These are phyloP conservation scores for Danaus plexippus DNA, from an alignment of 1,140 invertebrate genomes.

Conservation along the genomic window DNA sequence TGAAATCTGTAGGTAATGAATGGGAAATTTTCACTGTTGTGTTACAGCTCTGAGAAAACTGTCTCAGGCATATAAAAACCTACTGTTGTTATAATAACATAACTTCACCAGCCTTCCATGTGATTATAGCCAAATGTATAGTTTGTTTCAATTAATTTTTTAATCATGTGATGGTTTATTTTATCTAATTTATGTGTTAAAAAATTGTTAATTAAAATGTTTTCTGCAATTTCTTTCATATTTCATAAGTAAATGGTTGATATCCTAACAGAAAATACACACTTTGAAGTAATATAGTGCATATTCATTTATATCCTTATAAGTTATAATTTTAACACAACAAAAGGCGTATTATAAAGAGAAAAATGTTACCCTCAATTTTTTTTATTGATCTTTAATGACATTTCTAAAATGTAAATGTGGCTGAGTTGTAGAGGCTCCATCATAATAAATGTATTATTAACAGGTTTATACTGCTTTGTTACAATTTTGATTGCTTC, in stretches of 20 bases:
- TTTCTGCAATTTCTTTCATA: constrained; percentile 55
- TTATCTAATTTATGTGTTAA: constrained; percentile 65
- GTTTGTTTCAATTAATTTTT: constrained; percentile 58
- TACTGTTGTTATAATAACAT: constrained; percentile 49
- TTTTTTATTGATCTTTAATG: constrained; percentile 22
- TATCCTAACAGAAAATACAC: constrained; percentile 60
- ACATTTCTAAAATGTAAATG: constrained; percentile 76
- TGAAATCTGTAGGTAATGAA: constrained; percentile 76
- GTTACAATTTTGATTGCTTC: constrained; percentile 99
- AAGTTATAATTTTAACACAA: constrained; percentile 5
- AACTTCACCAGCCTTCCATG: constrained; percentile 51
- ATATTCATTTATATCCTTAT: constrained; percentile 27
- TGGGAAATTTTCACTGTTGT: constrained; percentile 66
- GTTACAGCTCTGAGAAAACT: constrained; percentile 45
- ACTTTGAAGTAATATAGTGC: constrained; percentile 47
- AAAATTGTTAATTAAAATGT: constrained; percentile 60
- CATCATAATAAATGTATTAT: constrained; percentile 98
- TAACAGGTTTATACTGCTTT: constrained; percentile 94
- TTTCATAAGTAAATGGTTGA: constrained; percentile 53
- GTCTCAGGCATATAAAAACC: constrained; percentile 39
- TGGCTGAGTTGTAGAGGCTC: constrained; percentile 87
- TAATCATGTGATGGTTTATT: constrained; percentile 65
- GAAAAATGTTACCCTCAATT: constrained; percentile 1
- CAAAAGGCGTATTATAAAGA: not conserved
- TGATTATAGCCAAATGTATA: constrained; percentile 68